Percentiles rank a stretch among this genome's conserved stretches.
These are phyloP conservation scores for Lepas anatifera DNA, from an alignment of 2,888 invertebrate genomes.

Conservation along the genomic window DNA sequence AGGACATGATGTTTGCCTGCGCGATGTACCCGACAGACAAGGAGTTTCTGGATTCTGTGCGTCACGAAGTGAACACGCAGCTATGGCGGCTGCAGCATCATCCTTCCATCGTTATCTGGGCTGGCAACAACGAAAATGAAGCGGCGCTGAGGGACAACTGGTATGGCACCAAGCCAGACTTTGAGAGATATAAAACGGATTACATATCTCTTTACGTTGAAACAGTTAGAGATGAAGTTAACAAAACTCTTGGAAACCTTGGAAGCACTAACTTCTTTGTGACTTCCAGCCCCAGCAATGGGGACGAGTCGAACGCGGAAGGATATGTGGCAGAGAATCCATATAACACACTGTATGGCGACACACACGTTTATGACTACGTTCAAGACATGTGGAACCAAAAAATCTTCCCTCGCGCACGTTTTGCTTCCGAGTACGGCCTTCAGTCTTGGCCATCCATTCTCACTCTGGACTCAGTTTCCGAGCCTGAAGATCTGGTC, in stretches of 20 bases:
- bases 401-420: slow-evolving; percentile 58
- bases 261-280: slow-evolving; percentile 48
- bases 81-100: slow-evolving; percentile 70
- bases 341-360: slow-evolving; percentile 66
- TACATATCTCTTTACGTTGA: slow-evolving; percentile 72
- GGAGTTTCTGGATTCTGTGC: slow-evolving; percentile 59
- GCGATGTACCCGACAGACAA: slow-evolving; percentile 74
- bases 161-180: slow-evolving; percentile 41
- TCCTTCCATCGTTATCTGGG: slow-evolving; percentile 46
- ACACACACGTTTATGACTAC: slow-evolving; percentile 44
- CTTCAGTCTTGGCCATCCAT: slow-evolving; percentile 76
- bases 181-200: slow-evolving; percentile 51
- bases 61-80: slow-evolving; percentile 64
- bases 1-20: slow-evolving; percentile 95
- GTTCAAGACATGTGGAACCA: slow-evolving; percentile 65
- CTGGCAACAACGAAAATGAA: slow-evolving; percentile 50
- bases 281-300: slow-evolving; percentile 87
- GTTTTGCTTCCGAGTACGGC: slow-evolving; percentile 94
- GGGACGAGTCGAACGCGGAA: slow-evolving; percentile 53
- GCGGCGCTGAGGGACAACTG: slow-evolving; percentile 40
- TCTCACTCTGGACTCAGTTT: slow-evolving; percentile 27
- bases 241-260: slow-evolving; percentile 27
- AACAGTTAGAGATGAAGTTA: slow-evolving; percentile 43
- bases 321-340: slow-evolving; percentile 69
- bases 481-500: slow-evolving; percentile 31